Percentiles rank a stretch among this genome's conserved stretches.
These are phyloP conservation scores for Temnothorax longispinosus DNA, from an alignment of 1,140 invertebrate species.

Conservation along the genomic window DNA sequence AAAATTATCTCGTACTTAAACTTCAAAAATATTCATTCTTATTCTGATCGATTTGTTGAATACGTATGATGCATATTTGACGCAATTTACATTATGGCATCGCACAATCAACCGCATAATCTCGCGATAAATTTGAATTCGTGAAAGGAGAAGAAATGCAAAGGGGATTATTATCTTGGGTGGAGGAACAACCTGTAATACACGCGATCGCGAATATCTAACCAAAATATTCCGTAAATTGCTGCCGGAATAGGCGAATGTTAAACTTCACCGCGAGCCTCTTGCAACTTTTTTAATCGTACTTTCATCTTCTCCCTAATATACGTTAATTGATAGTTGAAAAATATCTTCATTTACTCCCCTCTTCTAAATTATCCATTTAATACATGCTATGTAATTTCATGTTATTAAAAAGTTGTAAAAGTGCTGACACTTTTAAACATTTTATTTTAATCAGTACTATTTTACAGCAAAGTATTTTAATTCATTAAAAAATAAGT, in stretches of 20 bases:
- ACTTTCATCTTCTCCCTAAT: background rate
- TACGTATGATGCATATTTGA: constrained; percentile 14
- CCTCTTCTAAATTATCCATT: background rate
- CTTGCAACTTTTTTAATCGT: background rate
- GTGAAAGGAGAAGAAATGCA: background rate
- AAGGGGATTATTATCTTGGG: constrained; percentile 11
- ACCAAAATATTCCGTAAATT: constrained; percentile 26
- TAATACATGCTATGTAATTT: background rate
- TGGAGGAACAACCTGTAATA: background rate
- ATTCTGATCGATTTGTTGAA: background rate
- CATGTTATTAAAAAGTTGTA: background rate
- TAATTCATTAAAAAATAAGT: background rate
- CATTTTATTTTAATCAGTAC: background rate
- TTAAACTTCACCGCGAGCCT: background rate
- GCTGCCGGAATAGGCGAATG: background rate
- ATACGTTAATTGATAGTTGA: background rate
- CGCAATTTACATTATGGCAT: constrained; percentile 13
- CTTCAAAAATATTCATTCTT: background rate
- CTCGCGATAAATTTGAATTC: constrained; percentile 27
- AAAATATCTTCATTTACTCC: background rate
- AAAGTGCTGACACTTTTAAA: background rate
- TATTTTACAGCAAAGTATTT: background rate
- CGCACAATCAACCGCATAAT: constrained; percentile 13
- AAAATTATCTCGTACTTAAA: background rate
- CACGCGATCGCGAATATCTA: constrained; percentile 10